phyloP scores from a whole-genome alignment of 35 echinoderm and acorn worm genomes.

The Ophiothrix spiculata region DNA sequence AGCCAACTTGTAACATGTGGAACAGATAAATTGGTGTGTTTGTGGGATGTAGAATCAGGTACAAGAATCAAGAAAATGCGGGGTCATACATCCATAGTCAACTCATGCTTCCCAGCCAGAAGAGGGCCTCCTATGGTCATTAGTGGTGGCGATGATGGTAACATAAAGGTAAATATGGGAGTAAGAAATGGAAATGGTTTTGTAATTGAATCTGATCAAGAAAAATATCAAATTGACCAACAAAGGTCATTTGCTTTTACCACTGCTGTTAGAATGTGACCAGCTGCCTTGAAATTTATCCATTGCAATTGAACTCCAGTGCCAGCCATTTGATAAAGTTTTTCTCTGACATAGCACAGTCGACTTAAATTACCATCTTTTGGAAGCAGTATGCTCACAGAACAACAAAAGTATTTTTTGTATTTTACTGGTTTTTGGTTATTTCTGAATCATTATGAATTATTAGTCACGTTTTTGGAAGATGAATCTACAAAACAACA shows the following conservation, averaged over 20 bases:
- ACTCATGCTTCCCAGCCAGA: constrained; percentile 84
- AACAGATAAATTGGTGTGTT: constrained; percentile 83
- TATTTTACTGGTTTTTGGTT: too few species aligned
- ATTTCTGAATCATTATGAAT: too few species aligned
- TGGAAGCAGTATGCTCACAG: too few species aligned
- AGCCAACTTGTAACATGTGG: constrained; percentile 83
- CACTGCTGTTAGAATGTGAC: too few species aligned
- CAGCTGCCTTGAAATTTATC: too few species aligned
- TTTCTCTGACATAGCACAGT: too few species aligned
- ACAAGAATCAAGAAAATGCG: constrained; percentile 92
- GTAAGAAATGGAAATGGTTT: background rate
- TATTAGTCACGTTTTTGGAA: too few species aligned
- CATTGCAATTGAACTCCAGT: too few species aligned
- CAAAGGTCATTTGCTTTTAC: background rate
- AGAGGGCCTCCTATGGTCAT: constrained; percentile 82
- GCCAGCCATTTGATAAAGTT: too few species aligned
- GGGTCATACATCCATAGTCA: constrained; percentile 93
- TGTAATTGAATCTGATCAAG: background rate
- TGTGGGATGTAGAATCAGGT: constrained; percentile 87
- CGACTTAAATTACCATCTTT: too few species aligned
- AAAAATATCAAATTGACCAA: background rate
- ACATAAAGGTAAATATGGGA: constrained; percentile 66
- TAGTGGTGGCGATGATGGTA: constrained; percentile 93
- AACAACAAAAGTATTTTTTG: too few species aligned
- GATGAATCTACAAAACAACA: too few species aligned